phyloP scores from a whole-genome alignment of 2,113 vertebrate genomes.

The Cacatua alba region DNA sequence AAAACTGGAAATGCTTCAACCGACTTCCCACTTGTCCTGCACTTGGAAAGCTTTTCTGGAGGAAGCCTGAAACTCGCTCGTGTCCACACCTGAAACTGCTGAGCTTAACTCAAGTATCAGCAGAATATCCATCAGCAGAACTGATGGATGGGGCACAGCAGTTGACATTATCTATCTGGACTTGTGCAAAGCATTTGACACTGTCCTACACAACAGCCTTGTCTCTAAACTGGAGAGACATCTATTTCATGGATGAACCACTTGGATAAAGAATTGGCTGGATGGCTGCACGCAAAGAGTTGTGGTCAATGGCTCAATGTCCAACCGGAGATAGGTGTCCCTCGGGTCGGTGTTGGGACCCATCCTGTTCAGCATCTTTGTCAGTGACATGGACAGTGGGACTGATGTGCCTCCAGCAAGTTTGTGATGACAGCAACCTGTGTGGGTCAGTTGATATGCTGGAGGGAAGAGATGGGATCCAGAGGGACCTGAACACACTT shows the following conservation, averaged over 20 bases:
- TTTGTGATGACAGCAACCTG: not conserved
- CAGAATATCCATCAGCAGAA: not conserved
- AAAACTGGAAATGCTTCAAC: not conserved
- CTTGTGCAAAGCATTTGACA: not conserved
- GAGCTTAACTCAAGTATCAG: not conserved
- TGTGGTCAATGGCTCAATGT: not conserved
- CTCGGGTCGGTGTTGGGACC: not conserved
- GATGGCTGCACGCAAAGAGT: not conserved
- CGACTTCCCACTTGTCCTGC: not conserved
- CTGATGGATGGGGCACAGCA: not conserved
- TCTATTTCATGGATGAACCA: not conserved
- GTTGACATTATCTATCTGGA: not conserved
- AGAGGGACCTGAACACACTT: not conserved
- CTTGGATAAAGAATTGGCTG: not conserved
- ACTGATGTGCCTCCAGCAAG: not conserved
- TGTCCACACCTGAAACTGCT: not conserved
- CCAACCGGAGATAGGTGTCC: not conserved
- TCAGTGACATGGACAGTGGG: not conserved
- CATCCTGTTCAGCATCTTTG: not conserved
- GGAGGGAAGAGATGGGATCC: not conserved
- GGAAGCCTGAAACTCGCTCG: not conserved
- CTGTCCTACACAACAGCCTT: not conserved
- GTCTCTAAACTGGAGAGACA: not conserved
- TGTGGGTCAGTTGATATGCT: not conserved
- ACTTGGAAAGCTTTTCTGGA: not conserved